Evolutionary conservation across 1,140 invertebrate species (phyloP), one percentile per base, ranked within the genome.

Genomic region (Nasonia longicornis): DNA sequence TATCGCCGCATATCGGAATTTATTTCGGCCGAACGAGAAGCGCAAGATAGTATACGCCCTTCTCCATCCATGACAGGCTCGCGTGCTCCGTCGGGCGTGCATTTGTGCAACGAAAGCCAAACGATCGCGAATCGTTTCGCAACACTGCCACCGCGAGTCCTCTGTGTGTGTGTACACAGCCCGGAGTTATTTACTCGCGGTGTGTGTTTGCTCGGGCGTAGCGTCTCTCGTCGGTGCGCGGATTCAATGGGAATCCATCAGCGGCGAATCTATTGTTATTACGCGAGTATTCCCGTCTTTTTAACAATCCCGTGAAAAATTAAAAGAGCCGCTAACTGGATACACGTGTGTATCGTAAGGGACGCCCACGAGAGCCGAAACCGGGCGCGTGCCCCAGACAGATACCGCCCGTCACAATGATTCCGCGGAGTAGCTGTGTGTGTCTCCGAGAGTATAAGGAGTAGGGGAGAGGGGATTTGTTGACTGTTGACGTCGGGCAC

Each of bases 341-440:
- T 58, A 16, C 52, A 58, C 52, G 52, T 58, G 52, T 58, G 16
- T 20, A 2, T n/a, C 8, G 10, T 42, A 42, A 42, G 8, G 22
- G 72, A 58, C 26, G 52, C 7, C 45, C 42, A 58, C 72, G 31
- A 74, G 73, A 35, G 73, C 20, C 2, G 73, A 52, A 63, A 52
- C 20, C 2, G 52, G 26, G 48, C 52, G 3, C 73, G 42, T 35
- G 48, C 73, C 52, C 52, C 52, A 58, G 52, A 58, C 52, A 58
- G 16, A 58, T 58, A 58, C 52, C 52, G 6, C 52, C 52, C 52
- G 52, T 58, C 52, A n/a, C 20, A 58, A n/a, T 8, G 52, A 58
- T 7, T 0, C 16, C 6, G 3, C 16, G 4, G 14, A 16, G 48
- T n/a, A n/a, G 16, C 14, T 6, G 52, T 58, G 16, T 58, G 52